Evolutionary conservation across 2,113 vertebrate genomes (phyloP).

Genomic region (Phrynosoma platyrhinos): DNA sequence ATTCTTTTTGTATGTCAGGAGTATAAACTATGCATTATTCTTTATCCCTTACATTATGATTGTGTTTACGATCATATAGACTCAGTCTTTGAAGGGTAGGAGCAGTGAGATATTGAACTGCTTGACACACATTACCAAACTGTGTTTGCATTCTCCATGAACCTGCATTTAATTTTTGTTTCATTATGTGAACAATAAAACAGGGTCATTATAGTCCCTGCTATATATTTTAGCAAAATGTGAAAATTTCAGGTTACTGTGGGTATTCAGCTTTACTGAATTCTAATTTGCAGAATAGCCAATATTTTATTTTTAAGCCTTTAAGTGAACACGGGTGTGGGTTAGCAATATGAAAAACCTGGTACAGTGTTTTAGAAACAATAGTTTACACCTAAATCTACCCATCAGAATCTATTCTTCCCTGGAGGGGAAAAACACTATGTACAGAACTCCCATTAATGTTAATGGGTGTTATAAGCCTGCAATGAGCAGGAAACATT

Average conservation of each 20-base stretch:
- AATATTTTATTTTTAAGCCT: slow-evolving; percentile 10
- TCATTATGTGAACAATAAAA: slow-evolving; percentile 21
- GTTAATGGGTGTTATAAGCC: slow-evolving; percentile 65
- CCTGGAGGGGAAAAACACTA: slow-evolving; percentile 46
- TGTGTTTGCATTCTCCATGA: slow-evolving; percentile 1
- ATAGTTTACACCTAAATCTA: slow-evolving; percentile 65
- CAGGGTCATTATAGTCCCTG: not conserved
- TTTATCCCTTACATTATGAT: slow-evolving; percentile 3
- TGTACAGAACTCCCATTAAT: slow-evolving; percentile 61
- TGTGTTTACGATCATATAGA: not conserved
- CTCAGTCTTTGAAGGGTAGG: not conserved
- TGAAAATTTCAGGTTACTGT: not conserved
- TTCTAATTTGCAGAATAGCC: slow-evolving; percentile 11
- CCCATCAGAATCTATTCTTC: slow-evolving; percentile 60
- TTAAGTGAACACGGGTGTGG: not conserved
- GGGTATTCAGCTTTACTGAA: not conserved
- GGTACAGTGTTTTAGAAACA: slow-evolving; percentile 63
- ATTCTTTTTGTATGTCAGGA: slow-evolving; percentile 13
- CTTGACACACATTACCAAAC: slow-evolving; percentile 12
- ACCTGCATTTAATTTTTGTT: slow-evolving; percentile 29
- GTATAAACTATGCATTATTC: slow-evolving; percentile 15
- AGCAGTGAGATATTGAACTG: slow-evolving; percentile 10
- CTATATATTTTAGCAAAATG: slow-evolving; percentile 14
- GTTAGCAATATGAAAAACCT: slow-evolving; percentile 54
- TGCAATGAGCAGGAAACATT: slow-evolving; percentile 58